These are phyloP conservation scores for Hippocampus guttulatus DNA, from an alignment of 2,113 vertebrate species.

Conservation along the genomic window DNA sequence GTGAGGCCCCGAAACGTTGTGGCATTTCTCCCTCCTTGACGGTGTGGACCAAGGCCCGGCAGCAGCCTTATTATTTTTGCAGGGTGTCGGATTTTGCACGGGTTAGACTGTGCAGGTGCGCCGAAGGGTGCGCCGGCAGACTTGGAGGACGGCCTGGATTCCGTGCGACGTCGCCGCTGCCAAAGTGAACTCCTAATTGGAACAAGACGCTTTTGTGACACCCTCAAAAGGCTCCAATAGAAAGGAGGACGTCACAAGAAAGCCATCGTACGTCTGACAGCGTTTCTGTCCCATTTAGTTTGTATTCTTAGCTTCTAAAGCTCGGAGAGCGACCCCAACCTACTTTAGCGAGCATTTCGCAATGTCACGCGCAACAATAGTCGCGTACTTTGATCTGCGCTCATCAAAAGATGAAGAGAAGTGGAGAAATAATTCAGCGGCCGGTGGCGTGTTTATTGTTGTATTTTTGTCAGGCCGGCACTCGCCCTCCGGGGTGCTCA, in stretches of 20 bases:
- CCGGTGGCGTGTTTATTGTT: slow-evolving; percentile 62
- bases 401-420: slow-evolving; percentile 42
- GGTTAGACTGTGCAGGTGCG: neutral
- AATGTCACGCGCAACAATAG: slow-evolving; percentile 41
- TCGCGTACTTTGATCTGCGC: slow-evolving; percentile 40
- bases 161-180: neutral
- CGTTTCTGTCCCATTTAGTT: slow-evolving; percentile 42
- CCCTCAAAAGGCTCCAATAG: slow-evolving; percentile 28
- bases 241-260: slow-evolving; percentile 34
- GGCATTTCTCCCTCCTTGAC: too few relatives aligned
- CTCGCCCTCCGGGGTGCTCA: slow-evolving; percentile 86
- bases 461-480: slow-evolving; percentile 70
- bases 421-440: neutral
- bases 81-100: neutral
- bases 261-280: slow-evolving; percentile 29
- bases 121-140: neutral
- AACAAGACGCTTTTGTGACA: slow-evolving; percentile 38
- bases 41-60: neutral
- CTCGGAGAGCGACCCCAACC: slow-evolving; percentile 38
- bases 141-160: neutral
- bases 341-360: slow-evolving; percentile 25
- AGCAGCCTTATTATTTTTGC: neutral
- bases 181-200: slow-evolving; percentile 42
- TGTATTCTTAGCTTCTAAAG: slow-evolving; percentile 47
- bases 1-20: too few relatives aligned